A percentile compares a stretch with the other conserved stretches of the same genome.
Conservation (phyloP, 2,797 vertebrate species). For the Epinephelus awoara region DNA sequence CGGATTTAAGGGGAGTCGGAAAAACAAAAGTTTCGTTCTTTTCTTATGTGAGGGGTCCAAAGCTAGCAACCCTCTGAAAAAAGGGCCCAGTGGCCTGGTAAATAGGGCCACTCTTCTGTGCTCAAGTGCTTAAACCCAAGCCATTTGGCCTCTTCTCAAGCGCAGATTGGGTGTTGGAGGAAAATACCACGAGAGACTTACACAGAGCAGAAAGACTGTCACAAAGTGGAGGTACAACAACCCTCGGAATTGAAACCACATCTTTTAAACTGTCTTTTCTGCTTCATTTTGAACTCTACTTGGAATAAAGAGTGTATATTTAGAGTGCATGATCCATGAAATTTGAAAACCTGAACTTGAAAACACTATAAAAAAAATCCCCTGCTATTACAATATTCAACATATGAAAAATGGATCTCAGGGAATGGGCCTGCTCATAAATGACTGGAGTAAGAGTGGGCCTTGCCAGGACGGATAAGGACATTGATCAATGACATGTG, state of each 20-base stretch:
- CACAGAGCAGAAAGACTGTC: conserved; percentile 14
- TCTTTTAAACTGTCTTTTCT: conserved; percentile 5
- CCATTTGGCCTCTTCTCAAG: conserved; percentile 64
- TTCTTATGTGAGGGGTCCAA: conserved; percentile 69
- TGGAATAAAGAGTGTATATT: neutral
- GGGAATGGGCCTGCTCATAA: conserved; percentile 38
- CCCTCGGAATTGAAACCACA: neutral
- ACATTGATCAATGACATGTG: conserved; percentile 63
- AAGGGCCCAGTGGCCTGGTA: conserved; percentile 64
- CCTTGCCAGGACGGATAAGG: conserved; percentile 44
- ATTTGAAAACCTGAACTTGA: conserved; percentile 14
- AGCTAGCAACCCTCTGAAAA: conserved; percentile 67
- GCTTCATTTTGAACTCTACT: neutral
- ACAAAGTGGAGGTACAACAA: neutral
- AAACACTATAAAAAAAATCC: conserved; percentile 17
- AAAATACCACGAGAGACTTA: conserved; percentile 47
- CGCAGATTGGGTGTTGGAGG: conserved; percentile 43
- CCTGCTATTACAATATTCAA: conserved; percentile 29
- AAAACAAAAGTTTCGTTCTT: conserved; percentile 73
- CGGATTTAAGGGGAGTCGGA: conserved; percentile 65
- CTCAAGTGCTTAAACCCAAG: conserved; percentile 62
- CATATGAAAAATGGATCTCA: conserved; percentile 46
- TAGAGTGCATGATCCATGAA: neutral
- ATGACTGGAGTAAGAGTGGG: conserved; percentile 30
- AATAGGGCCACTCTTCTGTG: conserved; percentile 71